Conservation (phyloP, 2,797 vertebrate genomes). For the Xenopus petersii region DNA sequence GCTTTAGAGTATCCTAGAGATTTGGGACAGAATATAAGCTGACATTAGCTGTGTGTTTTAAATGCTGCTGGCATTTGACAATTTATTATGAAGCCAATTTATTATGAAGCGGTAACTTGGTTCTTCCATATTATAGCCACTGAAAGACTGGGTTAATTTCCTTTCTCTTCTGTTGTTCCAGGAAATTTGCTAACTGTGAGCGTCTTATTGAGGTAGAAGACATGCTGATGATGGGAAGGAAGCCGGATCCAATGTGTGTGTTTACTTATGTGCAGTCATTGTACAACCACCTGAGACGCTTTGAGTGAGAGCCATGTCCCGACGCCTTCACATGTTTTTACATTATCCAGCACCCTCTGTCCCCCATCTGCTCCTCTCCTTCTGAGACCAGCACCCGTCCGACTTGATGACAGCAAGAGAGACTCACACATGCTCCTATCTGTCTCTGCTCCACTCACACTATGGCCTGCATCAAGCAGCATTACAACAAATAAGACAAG, state of each 20-base stretch:
- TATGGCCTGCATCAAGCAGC: slow-evolving; percentile 4
- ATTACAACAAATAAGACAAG: slow-evolving; percentile 32
- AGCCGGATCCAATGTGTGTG: slow-evolving; percentile 95
- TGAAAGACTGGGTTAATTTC: too few relatives aligned
- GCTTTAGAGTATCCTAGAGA: too few relatives aligned
- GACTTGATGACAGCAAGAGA: slow-evolving; percentile 6
- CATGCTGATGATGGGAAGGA: slow-evolving; percentile 91
- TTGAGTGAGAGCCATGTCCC: slow-evolving; percentile 70
- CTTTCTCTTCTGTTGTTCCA: slow-evolving; percentile 53
- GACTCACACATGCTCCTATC: slow-evolving; percentile 5
- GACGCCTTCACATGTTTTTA: background rate
- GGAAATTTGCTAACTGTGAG: slow-evolving; percentile 87
- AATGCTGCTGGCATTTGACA: too few relatives aligned
- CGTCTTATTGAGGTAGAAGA: slow-evolving; percentile 96
- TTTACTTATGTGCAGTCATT: slow-evolving; percentile 95
- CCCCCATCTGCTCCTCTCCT: background rate
- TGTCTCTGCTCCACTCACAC: slow-evolving; percentile 8
- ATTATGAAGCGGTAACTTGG: too few relatives aligned
- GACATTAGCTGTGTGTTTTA: too few relatives aligned
- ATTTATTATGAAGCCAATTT: too few relatives aligned
- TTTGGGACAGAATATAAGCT: too few relatives aligned
- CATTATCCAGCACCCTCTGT: background rate
- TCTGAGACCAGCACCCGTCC: slow-evolving; percentile 11
- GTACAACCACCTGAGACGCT: slow-evolving; percentile 87
- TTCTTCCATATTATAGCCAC: too few relatives aligned